Base-by-base conservation (phyloP, 2,797 vertebrate genomes). In the Pempheris klunzingeri region DNA sequence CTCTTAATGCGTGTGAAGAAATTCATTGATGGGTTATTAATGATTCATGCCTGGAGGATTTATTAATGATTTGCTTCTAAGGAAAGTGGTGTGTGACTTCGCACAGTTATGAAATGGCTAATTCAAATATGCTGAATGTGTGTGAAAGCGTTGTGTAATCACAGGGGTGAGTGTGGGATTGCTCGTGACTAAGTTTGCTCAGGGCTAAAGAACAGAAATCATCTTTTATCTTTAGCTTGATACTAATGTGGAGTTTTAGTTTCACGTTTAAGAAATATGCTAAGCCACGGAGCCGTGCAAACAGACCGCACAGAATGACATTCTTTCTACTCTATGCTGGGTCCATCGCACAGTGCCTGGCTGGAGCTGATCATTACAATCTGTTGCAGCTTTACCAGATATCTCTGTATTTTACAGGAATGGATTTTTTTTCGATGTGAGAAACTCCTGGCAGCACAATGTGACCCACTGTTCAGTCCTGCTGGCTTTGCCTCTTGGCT, bases 401-500 rank as follows among this genome's bases (percentile, higher is more conserved):
- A 58, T 58, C n/a, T 52, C 41, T 8, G 17, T 49, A 54, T 41
- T 85, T 81, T 66, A 77, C 65, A 63, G 34, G 43, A 77, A 52
- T 10, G 22, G n/a, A 32, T 39, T 72, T 59, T 52, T 13, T 70
- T 38, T 22, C 72, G 68, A 70, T 1, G 15, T 67, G 70, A 76
- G 65, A 74, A 74, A 67, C 65, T 75, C 55, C 61, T 82, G 78
- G 73, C 82, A 89, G 62, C 44, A 82, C 77, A 78, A 36, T 57
- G 50, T 72, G 80, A 82, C 71, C 80, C 44, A 49, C 44, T 66
- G 80, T 52, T 68, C 71, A 67, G 52, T 61, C 77, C 46, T 57
- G 46, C 77, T 90, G 67, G 86, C 77, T 84, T 71, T 41, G 43
- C 46, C 58, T 82, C 62, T 58, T 76, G 78, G 68, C 82, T 80